Evolutionary conservation across 2,797 vertebrate genomes (phyloP).

Genomic region (Gallinago stenura): DNA sequence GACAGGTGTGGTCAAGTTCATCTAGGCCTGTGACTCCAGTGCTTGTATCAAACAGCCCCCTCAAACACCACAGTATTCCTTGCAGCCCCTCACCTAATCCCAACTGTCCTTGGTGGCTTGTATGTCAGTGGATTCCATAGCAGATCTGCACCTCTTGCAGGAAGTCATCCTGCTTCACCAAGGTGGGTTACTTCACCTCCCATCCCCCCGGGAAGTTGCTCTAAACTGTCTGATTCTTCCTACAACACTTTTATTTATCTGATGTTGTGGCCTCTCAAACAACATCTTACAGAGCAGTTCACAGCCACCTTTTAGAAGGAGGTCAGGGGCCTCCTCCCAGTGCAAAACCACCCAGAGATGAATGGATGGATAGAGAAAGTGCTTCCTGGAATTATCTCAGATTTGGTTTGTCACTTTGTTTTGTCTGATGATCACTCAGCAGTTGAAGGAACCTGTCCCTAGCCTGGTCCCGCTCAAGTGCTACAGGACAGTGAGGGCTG

Average conservation of each 20-base stretch:
- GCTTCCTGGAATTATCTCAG: background rate
- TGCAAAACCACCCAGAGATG: background rate
- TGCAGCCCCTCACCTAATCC: background rate
- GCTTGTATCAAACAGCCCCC: background rate
- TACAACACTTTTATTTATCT: background rate
- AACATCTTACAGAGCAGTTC: background rate
- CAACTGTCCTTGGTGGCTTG: background rate
- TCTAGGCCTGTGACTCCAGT: background rate
- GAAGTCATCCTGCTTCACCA: background rate
- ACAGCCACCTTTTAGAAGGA: background rate
- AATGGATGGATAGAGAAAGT: background rate
- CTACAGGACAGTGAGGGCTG: background rate
- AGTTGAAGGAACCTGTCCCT: background rate
- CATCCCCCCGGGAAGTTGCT: background rate
- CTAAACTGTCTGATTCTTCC: background rate
- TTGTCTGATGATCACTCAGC: background rate
- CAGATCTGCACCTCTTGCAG: background rate
- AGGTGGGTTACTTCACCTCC: background rate
- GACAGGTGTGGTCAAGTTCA: background rate
- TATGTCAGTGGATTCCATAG: background rate
- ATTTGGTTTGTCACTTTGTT: background rate
- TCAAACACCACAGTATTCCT: background rate
- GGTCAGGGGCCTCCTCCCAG: rapidly evolving
- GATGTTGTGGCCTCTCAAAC: background rate
- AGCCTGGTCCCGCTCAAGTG: background rate